Evolutionary conservation across 2,113 vertebrate species (phyloP), one percentile per base, ranked within the genome.

Genomic region (Brienomyrus brachyistius): DNA sequence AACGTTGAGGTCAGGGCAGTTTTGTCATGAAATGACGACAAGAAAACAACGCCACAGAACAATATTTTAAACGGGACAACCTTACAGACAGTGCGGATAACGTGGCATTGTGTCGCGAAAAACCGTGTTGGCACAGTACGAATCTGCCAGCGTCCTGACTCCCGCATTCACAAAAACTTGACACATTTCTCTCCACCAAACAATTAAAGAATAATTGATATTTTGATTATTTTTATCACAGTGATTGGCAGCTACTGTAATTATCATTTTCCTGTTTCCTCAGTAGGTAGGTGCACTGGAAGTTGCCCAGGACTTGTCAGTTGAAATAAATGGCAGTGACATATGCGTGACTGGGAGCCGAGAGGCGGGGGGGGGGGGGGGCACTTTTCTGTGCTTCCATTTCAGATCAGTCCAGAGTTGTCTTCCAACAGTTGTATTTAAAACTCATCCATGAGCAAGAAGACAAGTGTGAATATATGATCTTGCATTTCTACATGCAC

Each of bases 261-360:
- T 84, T 84, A 84, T 84, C 82, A 47, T 84, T 84, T 84, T 84
- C 35, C 43, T 48, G 82, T 48, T 84, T 45, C 82, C 43, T 84
- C 40, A n/a, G 82, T 84, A 84, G 40, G 82, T 84, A 84, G 40
- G 21, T 47, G 82, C 45, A 48, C 17, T 45, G 43, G 82, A 45
- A 84, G 43, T 82, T 82, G 35, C 40, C 19, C 43, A 40, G 19
- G 77, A 43, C 77, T 82, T 82, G 77, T 45, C 77, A 82, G 35
- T 27, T 82, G 35, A 45, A 82, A 1, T 45, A 45, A 82, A 82
- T 43, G 77, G 77, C 35, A 43, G 31, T 82, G 77, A 82, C 35
- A 82, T 21, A 8, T 45, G 43, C 15, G 77, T 43, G 77, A 45
- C 77, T 7, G 77, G 0, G 77, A 0, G 15, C 15, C 2, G 35